A percentile compares a stretch with the other conserved stretches of the same genome.
These are phyloP conservation scores for Scomber japonicus DNA, from an alignment of 2,113 vertebrate genomes.

Conservation along the genomic window DNA sequence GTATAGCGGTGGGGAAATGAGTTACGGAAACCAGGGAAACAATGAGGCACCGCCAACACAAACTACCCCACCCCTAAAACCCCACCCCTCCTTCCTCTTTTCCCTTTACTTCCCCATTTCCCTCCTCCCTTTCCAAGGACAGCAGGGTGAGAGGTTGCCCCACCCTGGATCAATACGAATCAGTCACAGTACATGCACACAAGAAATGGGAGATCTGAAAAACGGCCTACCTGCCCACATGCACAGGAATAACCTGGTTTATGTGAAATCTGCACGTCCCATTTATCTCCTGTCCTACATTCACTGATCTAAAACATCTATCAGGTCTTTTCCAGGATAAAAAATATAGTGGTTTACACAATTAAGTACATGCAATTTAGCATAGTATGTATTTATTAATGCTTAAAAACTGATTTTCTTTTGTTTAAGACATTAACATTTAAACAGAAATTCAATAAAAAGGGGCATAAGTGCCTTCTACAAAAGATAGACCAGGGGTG, in stretches of 20 bases:
- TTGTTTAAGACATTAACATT: too few species aligned
- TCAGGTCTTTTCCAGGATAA: too few species aligned
- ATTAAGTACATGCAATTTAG: too few species aligned
- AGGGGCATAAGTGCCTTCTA: too few species aligned
- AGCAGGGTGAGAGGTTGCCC: conserved; percentile 10
- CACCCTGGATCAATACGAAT: conserved; percentile 48
- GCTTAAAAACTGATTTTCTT: too few species aligned
- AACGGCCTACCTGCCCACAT: neutral
- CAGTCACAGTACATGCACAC: neutral
- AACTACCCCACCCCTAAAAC: conserved; percentile 1
- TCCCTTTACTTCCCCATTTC: conserved; percentile 13
- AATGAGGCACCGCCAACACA: conserved; percentile 44
- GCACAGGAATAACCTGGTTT: neutral
- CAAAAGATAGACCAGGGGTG: too few species aligned
- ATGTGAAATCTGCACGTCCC: neutral
- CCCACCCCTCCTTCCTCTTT: neutral
- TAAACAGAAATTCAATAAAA: too few species aligned
- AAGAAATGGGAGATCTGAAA: neutral
- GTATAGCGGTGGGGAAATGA: conserved; percentile 32
- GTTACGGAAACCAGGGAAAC: conserved; percentile 65
- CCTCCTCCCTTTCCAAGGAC: conserved; percentile 13
- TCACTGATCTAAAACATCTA: too few species aligned
- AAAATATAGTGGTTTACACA: too few species aligned
- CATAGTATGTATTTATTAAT: too few species aligned
- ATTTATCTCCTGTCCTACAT: too few species aligned